A percentile compares a stretch with the other conserved stretches of the same genome.
phyloP scores from a whole-genome alignment of 2,113 vertebrate species.

The Buteo buteo region DNA sequence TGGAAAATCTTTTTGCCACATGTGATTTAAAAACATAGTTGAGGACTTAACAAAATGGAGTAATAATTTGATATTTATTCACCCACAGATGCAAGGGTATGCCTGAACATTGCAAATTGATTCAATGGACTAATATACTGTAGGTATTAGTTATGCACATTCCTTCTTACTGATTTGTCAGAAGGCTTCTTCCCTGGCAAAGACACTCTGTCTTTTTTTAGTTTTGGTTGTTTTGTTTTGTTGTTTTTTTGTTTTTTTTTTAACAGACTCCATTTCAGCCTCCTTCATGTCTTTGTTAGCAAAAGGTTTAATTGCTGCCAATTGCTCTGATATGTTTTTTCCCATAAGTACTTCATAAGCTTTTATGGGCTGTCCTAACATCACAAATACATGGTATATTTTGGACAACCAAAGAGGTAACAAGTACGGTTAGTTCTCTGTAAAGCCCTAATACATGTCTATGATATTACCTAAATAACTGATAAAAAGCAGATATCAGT shows the following conservation, averaged over 20 bases:
- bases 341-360: neutral
- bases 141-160: neutral
- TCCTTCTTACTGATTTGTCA: neutral
- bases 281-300: neutral
- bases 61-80: neutral
- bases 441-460: neutral
- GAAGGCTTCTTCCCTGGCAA: neutral
- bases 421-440: neutral
- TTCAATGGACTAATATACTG: neutral
- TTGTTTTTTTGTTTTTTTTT: neutral
- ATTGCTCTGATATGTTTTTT: neutral
- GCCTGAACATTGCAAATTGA: neutral
- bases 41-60: neutral
- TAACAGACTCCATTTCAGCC: neutral
- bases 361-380: neutral
- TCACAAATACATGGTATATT: neutral
- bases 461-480: neutral
- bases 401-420: neutral
- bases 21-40: neutral
- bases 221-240: too few relatives aligned
- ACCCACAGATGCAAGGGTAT: neutral
- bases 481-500: neutral
- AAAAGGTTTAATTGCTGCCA: neutral
- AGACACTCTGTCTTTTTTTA: accelerated
- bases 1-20: neutral